Percentiles rank a stretch among this genome's conserved stretches.
phyloP scores from a whole-genome alignment of 2,113 vertebrate species.

The Atrichornis clamosus region DNA sequence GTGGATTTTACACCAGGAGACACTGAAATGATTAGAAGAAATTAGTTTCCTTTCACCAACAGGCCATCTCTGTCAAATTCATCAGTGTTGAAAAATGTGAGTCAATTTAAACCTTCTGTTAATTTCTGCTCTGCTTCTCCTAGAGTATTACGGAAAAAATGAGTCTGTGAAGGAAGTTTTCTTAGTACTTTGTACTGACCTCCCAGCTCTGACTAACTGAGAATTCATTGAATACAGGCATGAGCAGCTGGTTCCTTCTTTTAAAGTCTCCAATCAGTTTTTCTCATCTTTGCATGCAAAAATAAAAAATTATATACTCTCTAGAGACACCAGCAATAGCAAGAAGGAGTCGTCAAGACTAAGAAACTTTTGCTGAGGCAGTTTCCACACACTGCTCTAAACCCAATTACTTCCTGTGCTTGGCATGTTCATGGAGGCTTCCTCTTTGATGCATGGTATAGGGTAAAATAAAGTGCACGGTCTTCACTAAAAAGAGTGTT shows the following conservation, averaged over 20 bases:
- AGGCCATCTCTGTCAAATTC: neutral
- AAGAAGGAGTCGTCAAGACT: neutral
- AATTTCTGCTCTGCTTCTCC: neutral
- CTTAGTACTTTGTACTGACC: neutral
- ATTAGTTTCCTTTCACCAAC: neutral
- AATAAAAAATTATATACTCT: neutral
- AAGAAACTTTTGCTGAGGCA: constrained; percentile 27
- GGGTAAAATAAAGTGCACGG: neutral
- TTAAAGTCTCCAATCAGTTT: neutral
- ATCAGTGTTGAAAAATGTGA: neutral
- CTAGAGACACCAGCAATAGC: neutral
- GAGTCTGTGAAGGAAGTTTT: neutral
- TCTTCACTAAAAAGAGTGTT: neutral
- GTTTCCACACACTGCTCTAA: neutral
- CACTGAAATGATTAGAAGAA: neutral
- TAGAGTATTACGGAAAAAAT: neutral
- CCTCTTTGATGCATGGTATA: neutral
- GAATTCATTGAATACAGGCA: neutral
- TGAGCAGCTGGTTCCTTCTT: neutral
- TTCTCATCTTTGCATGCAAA: neutral
- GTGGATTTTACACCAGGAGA: neutral
- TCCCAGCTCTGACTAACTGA: neutral
- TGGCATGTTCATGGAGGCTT: neutral
- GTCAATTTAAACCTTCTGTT: neutral
- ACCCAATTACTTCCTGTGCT: neutral